A percentile compares a stretch with the other conserved stretches of the same genome.
phyloP scores from a whole-genome alignment of 1,140 invertebrate species.

The Formica selysi region DNA sequence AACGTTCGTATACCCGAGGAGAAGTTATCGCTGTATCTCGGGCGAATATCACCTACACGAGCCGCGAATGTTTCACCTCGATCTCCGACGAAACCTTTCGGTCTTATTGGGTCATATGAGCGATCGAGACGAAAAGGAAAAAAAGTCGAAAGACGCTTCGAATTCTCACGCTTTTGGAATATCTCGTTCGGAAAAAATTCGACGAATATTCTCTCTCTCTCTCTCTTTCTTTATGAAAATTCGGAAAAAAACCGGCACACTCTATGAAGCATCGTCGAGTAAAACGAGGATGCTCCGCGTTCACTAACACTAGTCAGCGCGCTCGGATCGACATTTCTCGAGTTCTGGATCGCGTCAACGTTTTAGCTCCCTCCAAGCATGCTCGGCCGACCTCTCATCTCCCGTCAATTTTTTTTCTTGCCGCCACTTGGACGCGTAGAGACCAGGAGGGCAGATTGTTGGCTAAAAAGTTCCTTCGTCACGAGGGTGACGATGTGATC shows the following conservation, averaged over 20 bases:
- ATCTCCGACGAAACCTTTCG: not conserved
- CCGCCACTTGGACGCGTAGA: not conserved
- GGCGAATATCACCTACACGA: slow-evolving; percentile 6
- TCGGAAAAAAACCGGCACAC: not conserved
- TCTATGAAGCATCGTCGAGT: not conserved
- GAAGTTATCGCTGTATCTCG: too few relatives aligned
- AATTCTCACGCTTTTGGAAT: not conserved
- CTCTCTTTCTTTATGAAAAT: not conserved
- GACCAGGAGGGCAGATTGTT: not conserved
- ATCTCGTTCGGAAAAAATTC: not conserved
- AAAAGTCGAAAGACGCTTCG: not conserved
- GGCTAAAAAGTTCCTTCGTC: not conserved
- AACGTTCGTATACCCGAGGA: too few relatives aligned
- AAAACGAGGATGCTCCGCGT: slow-evolving; percentile 8
- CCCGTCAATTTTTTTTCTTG: slow-evolving; percentile 9
- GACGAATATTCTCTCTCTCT: too few relatives aligned
- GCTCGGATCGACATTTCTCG: slow-evolving; percentile 6
- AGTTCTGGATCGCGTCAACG: not conserved
- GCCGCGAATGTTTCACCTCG: not conserved
- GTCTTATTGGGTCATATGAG: not conserved
- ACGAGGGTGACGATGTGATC: not conserved
- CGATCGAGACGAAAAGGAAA: not conserved
- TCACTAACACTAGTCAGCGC: not conserved
- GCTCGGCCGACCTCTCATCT: not conserved
- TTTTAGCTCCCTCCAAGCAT: not conserved